Evolutionary conservation across 2,888 invertebrate genomes (phyloP).

Genomic region (Trichopria drosophilae): DNA sequence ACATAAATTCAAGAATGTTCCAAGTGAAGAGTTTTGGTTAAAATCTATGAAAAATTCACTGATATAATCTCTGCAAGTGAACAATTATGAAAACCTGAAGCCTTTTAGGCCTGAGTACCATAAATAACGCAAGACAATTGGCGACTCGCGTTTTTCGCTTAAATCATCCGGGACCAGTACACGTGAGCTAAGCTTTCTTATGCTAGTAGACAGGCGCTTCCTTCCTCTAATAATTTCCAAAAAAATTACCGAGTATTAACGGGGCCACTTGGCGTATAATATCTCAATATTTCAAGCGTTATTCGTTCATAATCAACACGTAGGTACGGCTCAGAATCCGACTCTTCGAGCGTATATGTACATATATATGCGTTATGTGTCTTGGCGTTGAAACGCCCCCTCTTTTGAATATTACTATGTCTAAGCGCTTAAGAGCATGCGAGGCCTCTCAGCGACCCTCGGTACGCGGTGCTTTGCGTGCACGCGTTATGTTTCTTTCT

Average conservation of each 20-base stretch:
- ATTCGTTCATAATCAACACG: constrained; percentile 58
- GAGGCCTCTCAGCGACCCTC: constrained; percentile 30
- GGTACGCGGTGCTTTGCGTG: constrained; percentile 33
- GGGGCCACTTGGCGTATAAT: constrained; percentile 48
- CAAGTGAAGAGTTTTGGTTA: too few relatives aligned
- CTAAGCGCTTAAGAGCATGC: constrained; percentile 55
- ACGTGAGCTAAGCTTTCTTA: constrained; percentile 54
- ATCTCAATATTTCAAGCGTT: constrained; percentile 57
- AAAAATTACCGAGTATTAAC: constrained; percentile 52
- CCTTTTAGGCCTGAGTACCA: constrained; percentile 22
- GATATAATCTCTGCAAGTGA: constrained; percentile 24
- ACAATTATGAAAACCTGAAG: constrained; percentile 31
- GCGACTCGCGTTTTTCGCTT: constrained; percentile 32
- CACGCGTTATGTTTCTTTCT: too few relatives aligned
- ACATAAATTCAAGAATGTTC: too few relatives aligned
- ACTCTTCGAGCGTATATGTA: constrained; percentile 44
- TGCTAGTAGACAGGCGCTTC: constrained; percentile 52
- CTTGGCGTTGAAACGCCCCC: constrained; percentile 48
- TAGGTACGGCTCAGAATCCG: constrained; percentile 34
- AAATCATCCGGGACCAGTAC: constrained; percentile 49
- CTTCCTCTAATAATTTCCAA: constrained; percentile 52
- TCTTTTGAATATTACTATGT: constrained; percentile 57
- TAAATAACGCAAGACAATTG: constrained; percentile 23
- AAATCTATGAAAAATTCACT: too few relatives aligned
- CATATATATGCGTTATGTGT: constrained; percentile 44